These are phyloP conservation scores for Acholoe squamosa DNA, from an alignment of 2,888 invertebrate species.

Conservation along the genomic window DNA sequence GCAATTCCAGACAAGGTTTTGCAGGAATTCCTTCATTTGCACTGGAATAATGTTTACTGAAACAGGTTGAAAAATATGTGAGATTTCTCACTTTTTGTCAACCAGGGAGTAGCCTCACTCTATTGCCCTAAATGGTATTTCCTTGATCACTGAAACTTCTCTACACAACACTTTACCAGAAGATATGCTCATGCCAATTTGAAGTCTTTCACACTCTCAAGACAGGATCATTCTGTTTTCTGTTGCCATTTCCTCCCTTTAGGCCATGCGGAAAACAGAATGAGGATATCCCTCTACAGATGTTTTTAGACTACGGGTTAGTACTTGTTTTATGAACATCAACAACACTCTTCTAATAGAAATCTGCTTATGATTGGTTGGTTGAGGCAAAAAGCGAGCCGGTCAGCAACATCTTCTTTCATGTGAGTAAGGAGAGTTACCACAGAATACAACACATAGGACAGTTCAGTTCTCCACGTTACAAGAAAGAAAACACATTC, in stretches of 20 bases:
- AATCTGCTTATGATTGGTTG: slow-evolving; percentile 31
- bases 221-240: slow-evolving; percentile 52
- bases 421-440: background rate
- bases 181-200: background rate
- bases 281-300: slow-evolving; percentile 60
- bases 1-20: too few species aligned
- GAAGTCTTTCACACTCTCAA: background rate
- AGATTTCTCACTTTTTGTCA: too few species aligned
- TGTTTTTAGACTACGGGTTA: slow-evolving; percentile 63
- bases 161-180: background rate
- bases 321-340: slow-evolving; percentile 50
- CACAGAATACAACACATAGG: background rate
- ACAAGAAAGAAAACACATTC: background rate
- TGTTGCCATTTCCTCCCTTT: slow-evolving; percentile 54
- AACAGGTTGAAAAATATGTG: too few species aligned
- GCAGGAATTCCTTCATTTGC: too few species aligned
- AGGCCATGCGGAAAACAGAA: slow-evolving; percentile 61
- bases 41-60: too few species aligned
- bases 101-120: too few species aligned
- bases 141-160: background rate
- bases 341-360: slow-evolving; percentile 45
- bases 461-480: background rate
- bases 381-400: background rate
- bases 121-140: background rate
- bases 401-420: background rate